These are phyloP conservation scores for Enteromius fasciolatus DNA, from an alignment of 2,797 vertebrate genomes.

Conservation along the genomic window DNA sequence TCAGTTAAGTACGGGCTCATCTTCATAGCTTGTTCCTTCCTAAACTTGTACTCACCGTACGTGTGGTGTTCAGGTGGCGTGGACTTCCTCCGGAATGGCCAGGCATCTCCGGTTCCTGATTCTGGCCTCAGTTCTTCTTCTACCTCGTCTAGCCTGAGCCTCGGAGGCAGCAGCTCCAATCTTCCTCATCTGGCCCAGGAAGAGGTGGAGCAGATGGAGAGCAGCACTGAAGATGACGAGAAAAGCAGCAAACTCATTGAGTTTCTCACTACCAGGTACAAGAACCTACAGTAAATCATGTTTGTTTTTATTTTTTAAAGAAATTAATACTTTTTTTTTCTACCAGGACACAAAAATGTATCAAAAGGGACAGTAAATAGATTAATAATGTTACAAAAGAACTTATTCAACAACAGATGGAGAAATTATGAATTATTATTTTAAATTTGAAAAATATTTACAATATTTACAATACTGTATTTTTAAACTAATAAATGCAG, in stretches of 20 bases:
- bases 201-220: slow-evolving; percentile 82
- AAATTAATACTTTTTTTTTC: not conserved
- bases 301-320: not conserved
- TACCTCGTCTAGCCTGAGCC: slow-evolving; percentile 94
- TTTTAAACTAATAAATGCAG: not conserved
- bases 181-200: slow-evolving; percentile 86
- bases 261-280: slow-evolving; percentile 94
- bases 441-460: not conserved
- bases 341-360: not conserved
- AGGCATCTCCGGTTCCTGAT: slow-evolving; percentile 90
- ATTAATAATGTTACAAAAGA: not conserved
- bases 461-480: not conserved
- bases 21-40: slow-evolving; percentile 55
- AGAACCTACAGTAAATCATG: not conserved
- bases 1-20: not conserved
- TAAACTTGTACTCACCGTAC: slow-evolving; percentile 58
- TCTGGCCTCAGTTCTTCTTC: slow-evolving; percentile 95
- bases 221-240: slow-evolving; percentile 89
- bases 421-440: no score
- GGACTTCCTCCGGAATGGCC: slow-evolving; percentile 94
- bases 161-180: slow-evolving; percentile 87
- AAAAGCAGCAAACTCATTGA: slow-evolving; percentile 98
- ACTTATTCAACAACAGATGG: no score
- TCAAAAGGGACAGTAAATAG: not conserved
- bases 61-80: slow-evolving; percentile 81